These are phyloP conservation scores for Xestoiulus laeticollis DNA, from an alignment of 2,888 invertebrate species.

Conservation along the genomic window DNA sequence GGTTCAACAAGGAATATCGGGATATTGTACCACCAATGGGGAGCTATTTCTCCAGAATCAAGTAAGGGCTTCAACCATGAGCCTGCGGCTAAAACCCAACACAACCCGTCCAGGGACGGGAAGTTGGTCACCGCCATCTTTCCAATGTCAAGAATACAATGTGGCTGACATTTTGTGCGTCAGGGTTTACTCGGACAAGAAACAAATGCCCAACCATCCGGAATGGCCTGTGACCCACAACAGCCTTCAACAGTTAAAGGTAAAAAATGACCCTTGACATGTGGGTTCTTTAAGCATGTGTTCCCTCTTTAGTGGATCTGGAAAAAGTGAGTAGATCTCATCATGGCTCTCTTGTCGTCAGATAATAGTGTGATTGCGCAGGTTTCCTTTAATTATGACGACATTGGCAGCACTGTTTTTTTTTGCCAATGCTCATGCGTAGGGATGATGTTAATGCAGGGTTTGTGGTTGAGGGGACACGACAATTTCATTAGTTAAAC, in stretches of 20 bases:
- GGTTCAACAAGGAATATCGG: too few species aligned
- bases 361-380: too few species aligned
- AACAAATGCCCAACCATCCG: neutral
- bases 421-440: too few species aligned
- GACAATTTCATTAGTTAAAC: too few species aligned
- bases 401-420: too few species aligned
- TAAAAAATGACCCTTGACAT: neutral
- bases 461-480: too few species aligned
- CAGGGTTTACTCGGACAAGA: conserved; percentile 33
- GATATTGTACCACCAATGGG: neutral
- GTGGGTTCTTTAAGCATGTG: neutral
- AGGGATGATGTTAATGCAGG: too few species aligned
- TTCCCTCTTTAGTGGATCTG: too few species aligned
- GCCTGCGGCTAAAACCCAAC: neutral
- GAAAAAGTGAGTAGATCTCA: too few species aligned
- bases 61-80: neutral
- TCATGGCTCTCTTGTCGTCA: too few species aligned
- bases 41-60: neutral
- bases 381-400: too few species aligned
- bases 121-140: conserved; percentile 37
- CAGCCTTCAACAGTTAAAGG: conserved; percentile 36
- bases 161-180: conserved; percentile 47
- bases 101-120: neutral
- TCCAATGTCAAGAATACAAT: conserved; percentile 44
- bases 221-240: conserved; percentile 44